phyloP scores from a whole-genome alignment of 1,140 invertebrate genomes.

The Cecropterus lyciades region DNA sequence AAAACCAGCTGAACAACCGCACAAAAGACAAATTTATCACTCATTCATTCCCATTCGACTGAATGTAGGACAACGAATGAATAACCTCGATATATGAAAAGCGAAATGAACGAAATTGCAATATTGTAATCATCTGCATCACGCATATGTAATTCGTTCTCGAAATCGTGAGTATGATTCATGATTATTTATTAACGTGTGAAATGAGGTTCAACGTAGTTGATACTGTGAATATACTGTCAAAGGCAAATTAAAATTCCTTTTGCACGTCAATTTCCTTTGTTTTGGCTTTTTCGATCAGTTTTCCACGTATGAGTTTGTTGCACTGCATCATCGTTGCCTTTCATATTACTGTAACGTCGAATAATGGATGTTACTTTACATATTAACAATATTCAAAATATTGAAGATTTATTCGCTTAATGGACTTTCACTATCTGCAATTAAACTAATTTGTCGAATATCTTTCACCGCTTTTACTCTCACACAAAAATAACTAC shows the following conservation, averaged over 20 bases:
- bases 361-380: too few species aligned
- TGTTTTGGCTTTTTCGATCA: neutral
- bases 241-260: neutral
- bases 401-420: too few species aligned
- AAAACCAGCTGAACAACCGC: neutral
- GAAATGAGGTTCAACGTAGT: conserved; percentile 4
- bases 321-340: too few species aligned
- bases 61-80: conserved; percentile 19
- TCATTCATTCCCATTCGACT: conserved; percentile 23
- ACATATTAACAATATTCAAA: too few species aligned
- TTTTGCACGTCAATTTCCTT: neutral
- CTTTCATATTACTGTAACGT: too few species aligned
- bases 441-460: neutral
- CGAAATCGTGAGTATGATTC: conserved; percentile 4
- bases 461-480: neutral
- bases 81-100: conserved; percentile 21
- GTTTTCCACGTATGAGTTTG: neutral
- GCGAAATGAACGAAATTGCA: conserved; percentile 22
- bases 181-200: conserved; percentile 19
- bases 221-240: neutral
- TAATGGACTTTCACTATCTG: too few species aligned
- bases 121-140: conserved; percentile 23
- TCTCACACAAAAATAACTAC: neutral
- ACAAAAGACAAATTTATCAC: conserved; percentile 20
- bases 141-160: conserved; percentile 21